Percentiles rank a stretch among this genome's conserved stretches.
phyloP scores from a whole-genome alignment of 2,113 vertebrate genomes.

The Pygoscelis adeliae region DNA sequence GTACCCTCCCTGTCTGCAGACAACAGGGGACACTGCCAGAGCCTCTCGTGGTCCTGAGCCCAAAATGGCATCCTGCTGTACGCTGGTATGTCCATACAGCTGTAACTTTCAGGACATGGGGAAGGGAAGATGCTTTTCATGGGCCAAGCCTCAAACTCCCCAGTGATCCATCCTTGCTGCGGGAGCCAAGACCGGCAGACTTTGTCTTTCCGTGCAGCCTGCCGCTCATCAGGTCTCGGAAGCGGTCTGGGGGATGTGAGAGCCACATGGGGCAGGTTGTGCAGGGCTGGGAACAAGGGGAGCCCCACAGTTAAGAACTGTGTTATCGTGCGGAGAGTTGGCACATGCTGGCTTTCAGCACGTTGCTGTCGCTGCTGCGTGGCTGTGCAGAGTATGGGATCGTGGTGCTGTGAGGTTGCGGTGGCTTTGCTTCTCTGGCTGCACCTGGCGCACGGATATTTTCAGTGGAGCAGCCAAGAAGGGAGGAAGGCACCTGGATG shows the following conservation, averaged over 20 bases:
- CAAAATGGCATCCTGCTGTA: neutral
- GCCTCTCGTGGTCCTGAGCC: neutral
- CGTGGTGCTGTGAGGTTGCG: neutral
- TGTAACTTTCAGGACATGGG: too few relatives aligned
- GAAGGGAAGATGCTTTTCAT: neutral
- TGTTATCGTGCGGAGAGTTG: neutral
- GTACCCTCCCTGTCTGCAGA: neutral
- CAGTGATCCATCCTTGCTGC: neutral
- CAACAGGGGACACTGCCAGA: neutral
- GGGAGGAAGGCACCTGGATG: neutral
- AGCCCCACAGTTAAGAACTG: neutral
- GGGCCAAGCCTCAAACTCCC: neutral
- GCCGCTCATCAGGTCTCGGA: rapidly evolving
- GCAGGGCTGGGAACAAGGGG: neutral
- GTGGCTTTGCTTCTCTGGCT: neutral
- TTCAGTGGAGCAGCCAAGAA: neutral
- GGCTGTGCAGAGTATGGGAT: neutral
- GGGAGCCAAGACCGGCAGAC: neutral
- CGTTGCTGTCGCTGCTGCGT: neutral
- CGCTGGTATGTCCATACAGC: rapidly evolving
- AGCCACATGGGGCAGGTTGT: rapidly evolving
- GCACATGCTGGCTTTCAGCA: neutral
- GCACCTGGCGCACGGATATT: rapidly evolving
- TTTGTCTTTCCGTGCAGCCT: neutral
- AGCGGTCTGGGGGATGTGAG: neutral